Percentiles rank a stretch among this genome's conserved stretches.
These are phyloP conservation scores for Rugalucina vietnamica DNA, from an alignment of 2,888 invertebrate genomes.

Conservation along the genomic window DNA sequence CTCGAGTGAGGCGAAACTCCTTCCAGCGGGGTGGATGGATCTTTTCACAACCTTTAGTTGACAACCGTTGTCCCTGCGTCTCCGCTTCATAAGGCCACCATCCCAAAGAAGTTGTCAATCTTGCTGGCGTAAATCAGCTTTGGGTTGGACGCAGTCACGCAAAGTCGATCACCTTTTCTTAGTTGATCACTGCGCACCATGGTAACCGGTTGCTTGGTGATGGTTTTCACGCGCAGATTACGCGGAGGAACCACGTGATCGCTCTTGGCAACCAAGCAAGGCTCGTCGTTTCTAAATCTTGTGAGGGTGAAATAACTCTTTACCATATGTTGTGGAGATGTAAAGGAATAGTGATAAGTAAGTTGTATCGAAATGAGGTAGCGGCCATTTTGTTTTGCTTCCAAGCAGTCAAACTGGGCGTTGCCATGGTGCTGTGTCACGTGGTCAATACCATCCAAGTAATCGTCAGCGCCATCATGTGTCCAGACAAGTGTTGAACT, in stretches of 20 bases:
- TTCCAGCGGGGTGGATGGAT: too few relatives aligned
- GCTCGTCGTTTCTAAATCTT: not conserved
- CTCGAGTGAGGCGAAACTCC: too few relatives aligned
- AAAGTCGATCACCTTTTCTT: not conserved
- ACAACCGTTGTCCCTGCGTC: too few relatives aligned
- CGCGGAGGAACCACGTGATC: not conserved
- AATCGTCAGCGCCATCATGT: not conserved
- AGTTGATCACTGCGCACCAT: not conserved
- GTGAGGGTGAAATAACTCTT: not conserved
- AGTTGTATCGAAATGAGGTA: not conserved
- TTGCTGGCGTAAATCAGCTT: not conserved
- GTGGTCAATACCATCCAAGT: not conserved
- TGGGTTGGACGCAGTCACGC: not conserved
- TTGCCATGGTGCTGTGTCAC: not conserved
- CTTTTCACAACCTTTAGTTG: too few relatives aligned
- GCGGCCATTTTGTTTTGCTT: not conserved
- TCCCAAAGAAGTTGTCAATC: not conserved
- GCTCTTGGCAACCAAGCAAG: not conserved
- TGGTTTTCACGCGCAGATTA: not conserved
- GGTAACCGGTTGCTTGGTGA: not conserved
- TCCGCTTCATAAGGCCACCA: slow-evolving; percentile 2
- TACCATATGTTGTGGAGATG: not conserved
- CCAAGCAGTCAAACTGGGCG: not conserved
- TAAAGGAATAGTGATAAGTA: not conserved
- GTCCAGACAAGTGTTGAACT: not conserved